phyloP scores from a whole-genome alignment of 92 coral and sea anemone genomes.

The Siderastrea radians region DNA sequence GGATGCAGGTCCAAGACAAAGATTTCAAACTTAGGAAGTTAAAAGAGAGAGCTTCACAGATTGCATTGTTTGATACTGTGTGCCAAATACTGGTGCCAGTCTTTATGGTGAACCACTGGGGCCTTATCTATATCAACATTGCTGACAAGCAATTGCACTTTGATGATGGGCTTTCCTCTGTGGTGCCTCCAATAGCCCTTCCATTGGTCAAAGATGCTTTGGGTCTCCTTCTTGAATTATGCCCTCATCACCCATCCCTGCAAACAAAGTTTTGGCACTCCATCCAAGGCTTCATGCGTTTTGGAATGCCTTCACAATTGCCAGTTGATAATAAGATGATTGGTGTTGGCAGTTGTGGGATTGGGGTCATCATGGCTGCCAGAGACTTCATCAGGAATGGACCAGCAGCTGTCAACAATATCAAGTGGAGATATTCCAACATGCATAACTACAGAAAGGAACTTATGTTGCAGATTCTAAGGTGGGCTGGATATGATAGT shows the following conservation, averaged over 20 bases:
- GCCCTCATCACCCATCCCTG: constrained; percentile 28
- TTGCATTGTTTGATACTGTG: too few relatives aligned
- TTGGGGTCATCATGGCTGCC: constrained; percentile 64
- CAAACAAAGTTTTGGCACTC: constrained; percentile 59
- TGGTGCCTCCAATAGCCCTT: constrained; percentile 23
- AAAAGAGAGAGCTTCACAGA: too few relatives aligned
- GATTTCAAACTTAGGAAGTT: too few relatives aligned
- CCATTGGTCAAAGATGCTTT: constrained; percentile 31
- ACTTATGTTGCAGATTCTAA: constrained; percentile 50
- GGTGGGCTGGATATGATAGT: constrained; percentile 20
- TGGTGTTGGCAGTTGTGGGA: constrained; percentile 60
- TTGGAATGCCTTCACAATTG: constrained; percentile 68
- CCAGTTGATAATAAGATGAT: constrained; percentile 27
- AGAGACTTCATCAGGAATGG: constrained; percentile 63
- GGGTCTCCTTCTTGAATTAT: constrained; percentile 44
- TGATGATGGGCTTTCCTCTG: too few relatives aligned
- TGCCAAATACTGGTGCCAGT: too few relatives aligned
- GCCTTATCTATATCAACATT: too few relatives aligned
- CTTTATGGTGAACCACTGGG: too few relatives aligned
- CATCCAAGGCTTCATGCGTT: constrained; percentile 20
- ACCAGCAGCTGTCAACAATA: constrained; percentile 28
- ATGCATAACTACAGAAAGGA: constrained; percentile 59
- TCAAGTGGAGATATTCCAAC: constrained; percentile 55
- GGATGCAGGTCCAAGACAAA: too few relatives aligned
- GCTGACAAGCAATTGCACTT: too few relatives aligned